Evolutionary conservation across 2,797 vertebrate species (phyloP).

Genomic region (Anolis apletophallus): DNA sequence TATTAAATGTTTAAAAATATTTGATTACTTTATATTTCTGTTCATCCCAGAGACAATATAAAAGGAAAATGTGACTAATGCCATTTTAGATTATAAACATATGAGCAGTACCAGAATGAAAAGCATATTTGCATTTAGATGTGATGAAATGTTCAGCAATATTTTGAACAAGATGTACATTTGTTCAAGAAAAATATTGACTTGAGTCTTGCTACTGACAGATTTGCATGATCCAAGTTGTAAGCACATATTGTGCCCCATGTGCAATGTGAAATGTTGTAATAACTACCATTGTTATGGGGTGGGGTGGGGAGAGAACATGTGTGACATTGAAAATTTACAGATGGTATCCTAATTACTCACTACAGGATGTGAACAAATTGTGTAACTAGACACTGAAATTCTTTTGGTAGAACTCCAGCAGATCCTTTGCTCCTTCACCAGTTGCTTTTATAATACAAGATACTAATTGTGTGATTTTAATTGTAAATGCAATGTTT

Average conservation of each 20-base stretch:
- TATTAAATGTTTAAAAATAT: not conserved
- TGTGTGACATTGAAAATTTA: constrained; percentile 51
- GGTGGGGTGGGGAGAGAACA: constrained; percentile 31
- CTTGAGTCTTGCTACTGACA: constrained; percentile 33
- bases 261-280: constrained; percentile 34
- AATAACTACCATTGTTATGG: constrained; percentile 42
- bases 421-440: constrained; percentile 7
- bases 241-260: constrained; percentile 30
- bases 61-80: constrained; percentile 20
- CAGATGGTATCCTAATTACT: constrained; percentile 62
- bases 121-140: constrained; percentile 16
- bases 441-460: constrained; percentile 28
- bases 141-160: constrained; percentile 43
- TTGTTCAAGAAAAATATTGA: constrained; percentile 45
- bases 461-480: too few species aligned
- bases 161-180: constrained; percentile 37
- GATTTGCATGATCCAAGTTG: constrained; percentile 33
- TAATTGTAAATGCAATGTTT: too few species aligned
- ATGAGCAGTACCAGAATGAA: constrained; percentile 24
- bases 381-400: constrained; percentile 46
- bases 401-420: constrained; percentile 49
- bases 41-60: constrained; percentile 26
- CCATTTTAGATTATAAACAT: not conserved
- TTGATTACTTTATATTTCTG: not conserved
- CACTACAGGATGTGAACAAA: constrained; percentile 55